Evolutionary conservation across 2,113 vertebrate species (phyloP).

Genomic region (Gavia stellata): DNA sequence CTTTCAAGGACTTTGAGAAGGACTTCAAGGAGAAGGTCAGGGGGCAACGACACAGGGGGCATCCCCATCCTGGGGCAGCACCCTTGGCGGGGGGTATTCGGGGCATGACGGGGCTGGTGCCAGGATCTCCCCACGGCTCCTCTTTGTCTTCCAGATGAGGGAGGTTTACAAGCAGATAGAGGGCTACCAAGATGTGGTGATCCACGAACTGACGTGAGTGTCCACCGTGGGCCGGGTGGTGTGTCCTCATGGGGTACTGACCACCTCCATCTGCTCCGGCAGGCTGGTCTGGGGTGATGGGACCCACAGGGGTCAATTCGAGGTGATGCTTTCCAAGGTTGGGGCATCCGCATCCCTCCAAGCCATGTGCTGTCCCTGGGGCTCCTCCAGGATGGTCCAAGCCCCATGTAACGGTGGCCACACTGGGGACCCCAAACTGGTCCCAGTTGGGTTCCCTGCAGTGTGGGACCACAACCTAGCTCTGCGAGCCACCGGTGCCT

Average conservation of each 20-base stretch:
- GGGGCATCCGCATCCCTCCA: background rate
- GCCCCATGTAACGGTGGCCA: too few relatives aligned
- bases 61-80: background rate
- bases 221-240: accelerated
- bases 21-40: background rate
- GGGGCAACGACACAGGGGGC: accelerated
- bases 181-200: background rate
- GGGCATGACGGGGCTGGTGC: background rate
- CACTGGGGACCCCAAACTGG: background rate
- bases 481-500: too few relatives aligned
- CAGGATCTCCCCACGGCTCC: accelerated
- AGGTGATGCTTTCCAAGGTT: background rate
- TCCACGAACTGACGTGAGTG: background rate
- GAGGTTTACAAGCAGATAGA: background rate
- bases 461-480: accelerated
- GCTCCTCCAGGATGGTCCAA: background rate
- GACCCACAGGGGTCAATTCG: too few relatives aligned
- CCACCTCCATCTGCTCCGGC: background rate
- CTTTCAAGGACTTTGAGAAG: background rate
- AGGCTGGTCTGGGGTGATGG: background rate
- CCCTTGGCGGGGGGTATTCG: too few relatives aligned
- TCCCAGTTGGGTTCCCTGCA: background rate
- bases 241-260: background rate
- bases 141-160: background rate
- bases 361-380: background rate